Evolutionary conservation across 2,797 vertebrate species (phyloP).

Genomic region (Tinamus major): DNA sequence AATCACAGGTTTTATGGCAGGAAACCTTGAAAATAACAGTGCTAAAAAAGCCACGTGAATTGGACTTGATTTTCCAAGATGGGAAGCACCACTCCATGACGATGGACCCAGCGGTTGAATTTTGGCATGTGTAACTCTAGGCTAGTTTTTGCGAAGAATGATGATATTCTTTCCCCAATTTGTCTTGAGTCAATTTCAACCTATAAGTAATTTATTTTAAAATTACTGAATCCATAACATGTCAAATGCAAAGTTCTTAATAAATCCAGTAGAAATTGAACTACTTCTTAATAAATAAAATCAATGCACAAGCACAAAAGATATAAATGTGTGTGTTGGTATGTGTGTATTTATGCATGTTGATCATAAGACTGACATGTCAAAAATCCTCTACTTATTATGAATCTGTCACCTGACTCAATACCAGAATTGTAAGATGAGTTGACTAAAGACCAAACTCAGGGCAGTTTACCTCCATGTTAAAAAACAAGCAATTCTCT

Average conservation of each 20-base stretch:
- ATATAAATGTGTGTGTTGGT: no score
- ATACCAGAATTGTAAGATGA: background rate
- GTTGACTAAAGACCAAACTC: slow-evolving; percentile 23
- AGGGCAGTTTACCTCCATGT: slow-evolving; percentile 45
- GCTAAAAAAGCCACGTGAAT: background rate
- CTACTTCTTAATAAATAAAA: slow-evolving; percentile 32
- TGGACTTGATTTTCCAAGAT: slow-evolving; percentile 39
- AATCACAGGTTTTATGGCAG: slow-evolving; percentile 19
- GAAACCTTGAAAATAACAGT: slow-evolving; percentile 29
- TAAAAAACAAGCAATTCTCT: slow-evolving; percentile 12
- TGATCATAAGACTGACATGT: background rate
- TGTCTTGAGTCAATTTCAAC: slow-evolving; percentile 76
- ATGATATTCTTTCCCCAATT: slow-evolving; percentile 68
- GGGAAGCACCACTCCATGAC: slow-evolving; percentile 30
- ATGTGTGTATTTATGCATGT: background rate
- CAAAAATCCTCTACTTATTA: background rate
- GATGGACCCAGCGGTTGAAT: slow-evolving; percentile 57
- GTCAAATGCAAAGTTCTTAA: slow-evolving; percentile 51
- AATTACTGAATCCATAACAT: slow-evolving; percentile 45
- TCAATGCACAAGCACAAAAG: background rate
- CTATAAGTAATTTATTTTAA: slow-evolving; percentile 68
- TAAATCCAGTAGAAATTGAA: background rate
- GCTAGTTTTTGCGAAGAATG: slow-evolving; percentile 74
- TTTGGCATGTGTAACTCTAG: slow-evolving; percentile 69
- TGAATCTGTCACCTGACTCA: slow-evolving; percentile 4